Evolutionary conservation across 1,140 invertebrate species (phyloP).

Genomic region (Propsilocerus akamusi): DNA sequence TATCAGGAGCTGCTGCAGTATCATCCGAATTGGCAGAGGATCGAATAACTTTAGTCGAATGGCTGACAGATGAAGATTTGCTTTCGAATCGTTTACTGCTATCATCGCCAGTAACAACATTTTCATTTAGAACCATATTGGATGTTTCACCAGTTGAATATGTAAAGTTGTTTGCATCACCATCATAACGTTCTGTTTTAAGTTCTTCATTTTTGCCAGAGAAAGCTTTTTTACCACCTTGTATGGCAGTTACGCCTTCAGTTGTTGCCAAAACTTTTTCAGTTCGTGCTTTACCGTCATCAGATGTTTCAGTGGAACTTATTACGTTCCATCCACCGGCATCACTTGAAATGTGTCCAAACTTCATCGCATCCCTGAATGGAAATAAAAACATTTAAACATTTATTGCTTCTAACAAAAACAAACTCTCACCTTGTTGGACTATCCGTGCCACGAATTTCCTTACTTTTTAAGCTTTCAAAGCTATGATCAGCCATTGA

Average conservation of each 20-base stretch:
- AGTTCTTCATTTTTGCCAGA: conserved; percentile 35
- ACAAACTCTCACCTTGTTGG: conserved; percentile 30
- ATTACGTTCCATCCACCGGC: conserved; percentile 27
- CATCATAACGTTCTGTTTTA: conserved; percentile 33
- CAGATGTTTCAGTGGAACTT: conserved; percentile 23
- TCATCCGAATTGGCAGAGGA: background rate
- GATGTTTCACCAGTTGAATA: conserved; percentile 32
- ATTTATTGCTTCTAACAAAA: background rate
- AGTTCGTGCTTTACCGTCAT: conserved; percentile 26
- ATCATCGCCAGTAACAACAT: conserved; percentile 31
- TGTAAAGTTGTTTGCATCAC: conserved; percentile 39
- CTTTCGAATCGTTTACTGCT: conserved; percentile 23
- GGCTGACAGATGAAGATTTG: conserved; percentile 18
- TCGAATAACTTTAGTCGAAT: background rate
- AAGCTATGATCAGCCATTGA: conserved; percentile 52
- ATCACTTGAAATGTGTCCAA: conserved; percentile 9
- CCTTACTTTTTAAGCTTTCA: conserved; percentile 53
- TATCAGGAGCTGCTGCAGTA: too few relatives aligned
- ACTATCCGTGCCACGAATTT: conserved; percentile 53
- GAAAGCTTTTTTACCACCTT: conserved; percentile 34
- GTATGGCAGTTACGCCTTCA: conserved; percentile 20
- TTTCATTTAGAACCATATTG: conserved; percentile 35
- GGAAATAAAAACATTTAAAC: background rate
- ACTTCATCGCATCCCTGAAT: conserved; percentile 11
- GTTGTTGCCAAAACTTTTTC: conserved; percentile 19